Base-by-base conservation (phyloP, 30 jellyfish, hydroid and myxozoan species). In the Euphysa ruthae region DNA sequence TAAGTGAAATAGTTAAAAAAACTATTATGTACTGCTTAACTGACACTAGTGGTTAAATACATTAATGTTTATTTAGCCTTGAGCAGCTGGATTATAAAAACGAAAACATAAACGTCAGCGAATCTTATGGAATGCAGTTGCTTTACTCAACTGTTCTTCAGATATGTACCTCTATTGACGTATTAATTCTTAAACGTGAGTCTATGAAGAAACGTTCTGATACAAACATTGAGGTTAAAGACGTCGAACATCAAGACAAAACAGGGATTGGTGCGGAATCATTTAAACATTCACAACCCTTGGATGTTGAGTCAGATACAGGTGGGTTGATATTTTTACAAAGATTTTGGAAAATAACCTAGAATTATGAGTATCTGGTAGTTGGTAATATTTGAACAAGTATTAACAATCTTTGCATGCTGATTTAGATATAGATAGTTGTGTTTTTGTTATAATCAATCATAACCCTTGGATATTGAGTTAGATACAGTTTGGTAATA, bases 1-100 rank as follows among this genome's bases (percentile, higher is more conserved):
- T n/a, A n/a, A n/a, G n/a, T n/a, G n/a, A n/a, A n/a, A n/a, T n/a
- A n/a, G n/a, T n/a, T n/a, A n/a, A n/a, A n/a, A n/a, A n/a, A n/a
- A n/a, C n/a, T n/a, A n/a, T n/a, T n/a, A n/a, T n/a, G n/a, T n/a
- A n/a, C n/a, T n/a, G n/a, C n/a, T n/a, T n/a, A n/a, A n/a, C n/a
- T n/a, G n/a, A n/a, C n/a, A n/a, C n/a, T n/a, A n/a, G n/a, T n/a
- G n/a, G n/a, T n/a, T n/a, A n/a, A n/a, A n/a, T n/a, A n/a, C n/a
- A n/a, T n/a, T n/a, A n/a, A n/a, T n/a, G n/a, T n/a, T 10, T 46
- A 3, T 46, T 46, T 46, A 88, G 97, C 58, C 75, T 88, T 0
- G 97, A 88, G 52, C 97, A 88, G 38, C 68, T 88, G 43, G 97
- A 88, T 61, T 80, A 81, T 85, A 88, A 80, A 73, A 75, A 70